Evolutionary conservation across 2,797 vertebrate species (phyloP).

Genomic region (Antennarius maculatus): DNA sequence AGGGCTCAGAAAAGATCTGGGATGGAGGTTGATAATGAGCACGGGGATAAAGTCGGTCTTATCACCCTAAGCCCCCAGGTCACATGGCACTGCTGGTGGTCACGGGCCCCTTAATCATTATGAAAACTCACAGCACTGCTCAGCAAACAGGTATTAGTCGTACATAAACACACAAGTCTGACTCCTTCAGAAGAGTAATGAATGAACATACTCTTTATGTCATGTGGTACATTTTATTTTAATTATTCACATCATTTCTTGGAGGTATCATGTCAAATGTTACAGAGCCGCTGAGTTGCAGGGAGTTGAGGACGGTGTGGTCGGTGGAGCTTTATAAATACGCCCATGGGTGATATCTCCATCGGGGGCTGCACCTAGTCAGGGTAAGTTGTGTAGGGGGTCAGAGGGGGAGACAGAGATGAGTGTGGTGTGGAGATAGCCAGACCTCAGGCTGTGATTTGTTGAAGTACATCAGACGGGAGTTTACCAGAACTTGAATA

Average conservation of each 20-base stretch:
- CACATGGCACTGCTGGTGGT: constrained; percentile 69
- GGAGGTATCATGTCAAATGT: not conserved
- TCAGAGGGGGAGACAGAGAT: constrained; percentile 59
- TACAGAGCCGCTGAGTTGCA: not conserved
- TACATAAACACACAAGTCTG: not conserved
- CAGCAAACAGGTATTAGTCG: constrained; percentile 25
- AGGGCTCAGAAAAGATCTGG: constrained; percentile 64
- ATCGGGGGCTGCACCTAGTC: constrained; percentile 35
- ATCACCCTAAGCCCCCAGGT: constrained; percentile 75
- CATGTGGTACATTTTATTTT: not conserved
- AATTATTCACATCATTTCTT: not conserved
- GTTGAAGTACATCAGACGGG: constrained; percentile 74
- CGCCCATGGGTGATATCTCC: constrained; percentile 42
- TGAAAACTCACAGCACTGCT: constrained; percentile 28
- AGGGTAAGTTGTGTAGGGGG: constrained; percentile 51
- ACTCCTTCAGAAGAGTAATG: not conserved
- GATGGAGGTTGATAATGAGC: constrained; percentile 77
- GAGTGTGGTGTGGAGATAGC: constrained; percentile 56
- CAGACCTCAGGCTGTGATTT: constrained; percentile 77
- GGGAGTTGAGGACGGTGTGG: constrained; percentile 8
- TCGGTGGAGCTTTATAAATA: constrained; percentile 21
- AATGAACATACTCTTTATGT: not conserved
- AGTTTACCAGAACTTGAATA: constrained; percentile 74
- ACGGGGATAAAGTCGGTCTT: constrained; percentile 81
- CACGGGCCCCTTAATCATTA: constrained; percentile 49